These are phyloP conservation scores for Heteromormyrus szaboi DNA, from an alignment of 2,797 vertebrate genomes.

Conservation along the genomic window DNA sequence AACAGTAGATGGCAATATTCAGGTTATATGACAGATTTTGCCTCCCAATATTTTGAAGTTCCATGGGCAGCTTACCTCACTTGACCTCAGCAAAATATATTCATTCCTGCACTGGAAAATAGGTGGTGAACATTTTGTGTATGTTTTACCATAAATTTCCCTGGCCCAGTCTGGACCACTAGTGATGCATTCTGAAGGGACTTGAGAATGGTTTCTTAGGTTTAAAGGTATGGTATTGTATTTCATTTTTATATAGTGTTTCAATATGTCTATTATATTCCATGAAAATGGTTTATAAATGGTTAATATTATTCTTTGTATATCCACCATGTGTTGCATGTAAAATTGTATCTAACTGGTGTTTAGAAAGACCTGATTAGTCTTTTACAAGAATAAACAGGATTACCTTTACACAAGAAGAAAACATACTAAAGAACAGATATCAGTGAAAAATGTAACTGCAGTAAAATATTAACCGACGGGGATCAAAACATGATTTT, in stretches of 20 bases:
- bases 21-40: neutral
- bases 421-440: neutral
- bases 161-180: neutral
- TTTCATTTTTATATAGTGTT: neutral
- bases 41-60: neutral
- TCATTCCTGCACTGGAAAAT: neutral
- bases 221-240: neutral
- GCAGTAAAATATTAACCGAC: neutral
- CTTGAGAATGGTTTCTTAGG: neutral
- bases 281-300: neutral
- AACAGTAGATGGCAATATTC: neutral
- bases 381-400: neutral
- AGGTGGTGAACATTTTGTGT: neutral
- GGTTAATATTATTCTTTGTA: neutral
- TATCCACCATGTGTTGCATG: neutral
- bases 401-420: neutral
- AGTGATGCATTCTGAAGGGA: neutral
- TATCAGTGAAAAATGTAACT: neutral
- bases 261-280: neutral
- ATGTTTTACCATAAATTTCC: neutral
- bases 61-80: no score
- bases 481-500: neutral
- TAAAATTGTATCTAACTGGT: neutral
- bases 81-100: neutral
- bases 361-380: neutral